Evolutionary conservation across 2,888 invertebrate species (phyloP).

Genomic region (Charanyca ferruginea): DNA sequence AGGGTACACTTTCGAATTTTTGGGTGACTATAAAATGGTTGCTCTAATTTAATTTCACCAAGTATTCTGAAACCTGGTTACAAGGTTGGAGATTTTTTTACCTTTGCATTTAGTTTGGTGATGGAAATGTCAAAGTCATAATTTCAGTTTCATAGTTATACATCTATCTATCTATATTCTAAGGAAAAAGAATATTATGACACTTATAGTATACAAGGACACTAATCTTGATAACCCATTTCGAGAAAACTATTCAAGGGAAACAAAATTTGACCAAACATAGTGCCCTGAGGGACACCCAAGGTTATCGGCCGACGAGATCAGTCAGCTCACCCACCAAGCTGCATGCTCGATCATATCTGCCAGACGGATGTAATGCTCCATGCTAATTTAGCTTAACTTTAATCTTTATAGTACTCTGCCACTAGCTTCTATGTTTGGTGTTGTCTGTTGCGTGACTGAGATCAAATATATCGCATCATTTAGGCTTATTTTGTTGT

Average conservation of each 20-base stretch:
- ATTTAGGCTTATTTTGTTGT: constrained; percentile 60
- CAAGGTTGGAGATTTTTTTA: no score
- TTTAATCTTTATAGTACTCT: constrained; percentile 70
- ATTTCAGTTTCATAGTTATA: neutral
- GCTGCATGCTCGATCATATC: constrained; percentile 61
- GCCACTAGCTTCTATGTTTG: constrained; percentile 66
- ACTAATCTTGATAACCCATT: constrained; percentile 12
- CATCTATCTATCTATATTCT: neutral
- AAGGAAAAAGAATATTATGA: neutral
- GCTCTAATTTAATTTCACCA: constrained; percentile 15
- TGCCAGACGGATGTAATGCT: constrained; percentile 49
- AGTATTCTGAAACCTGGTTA: neutral
- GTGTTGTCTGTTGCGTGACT: constrained; percentile 68
- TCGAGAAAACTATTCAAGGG: constrained; percentile 28
- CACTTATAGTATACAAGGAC: neutral
- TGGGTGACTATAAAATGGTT: constrained; percentile 30
- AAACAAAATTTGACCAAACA: constrained; percentile 48
- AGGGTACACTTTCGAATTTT: constrained; percentile 66
- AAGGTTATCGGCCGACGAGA: constrained; percentile 47
- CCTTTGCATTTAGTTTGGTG: neutral
- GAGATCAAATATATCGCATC: constrained; percentile 61
- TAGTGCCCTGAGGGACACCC: constrained; percentile 50
- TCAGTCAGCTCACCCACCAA: constrained; percentile 61
- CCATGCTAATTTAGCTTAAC: constrained; percentile 69
- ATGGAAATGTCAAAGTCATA: neutral